Evolutionary conservation across 2,113 vertebrate species (phyloP).

Genomic region (Antechinus flavipes): DNA sequence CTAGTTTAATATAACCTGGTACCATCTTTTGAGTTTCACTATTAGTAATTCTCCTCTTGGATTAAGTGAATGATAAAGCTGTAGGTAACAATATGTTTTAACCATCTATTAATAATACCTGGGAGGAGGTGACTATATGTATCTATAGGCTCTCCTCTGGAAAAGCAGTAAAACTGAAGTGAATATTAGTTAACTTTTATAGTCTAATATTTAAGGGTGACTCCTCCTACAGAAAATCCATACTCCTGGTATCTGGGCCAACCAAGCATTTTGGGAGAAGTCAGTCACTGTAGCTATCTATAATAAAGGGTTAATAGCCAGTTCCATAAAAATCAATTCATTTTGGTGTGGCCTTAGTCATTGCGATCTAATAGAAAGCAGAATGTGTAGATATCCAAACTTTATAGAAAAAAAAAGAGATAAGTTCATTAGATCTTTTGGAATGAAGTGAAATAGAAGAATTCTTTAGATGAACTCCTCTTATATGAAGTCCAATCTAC

Average conservation of each 20-base stretch:
- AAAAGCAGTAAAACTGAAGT: not conserved
- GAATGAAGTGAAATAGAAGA: not conserved
- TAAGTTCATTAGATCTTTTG: not conserved
- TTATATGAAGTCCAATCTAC: not conserved
- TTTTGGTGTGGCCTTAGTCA: not conserved
- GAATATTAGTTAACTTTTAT: not conserved
- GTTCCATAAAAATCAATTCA: not conserved
- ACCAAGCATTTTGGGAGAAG: not conserved
- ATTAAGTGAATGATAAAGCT: not conserved
- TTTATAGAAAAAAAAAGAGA: not conserved
- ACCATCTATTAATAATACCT: not conserved
- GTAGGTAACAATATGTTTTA: not conserved
- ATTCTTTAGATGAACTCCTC: not conserved
- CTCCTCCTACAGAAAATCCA: not conserved
- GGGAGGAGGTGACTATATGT: not conserved
- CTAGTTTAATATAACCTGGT: not conserved
- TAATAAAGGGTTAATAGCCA: not conserved
- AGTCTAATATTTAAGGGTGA: not conserved
- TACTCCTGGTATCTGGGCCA: not conserved
- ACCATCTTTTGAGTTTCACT: not conserved
- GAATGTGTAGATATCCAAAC: not conserved
- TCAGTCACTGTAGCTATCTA: not conserved
- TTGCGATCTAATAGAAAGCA: not conserved
- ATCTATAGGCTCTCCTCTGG: not conserved
- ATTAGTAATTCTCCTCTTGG: not conserved